A percentile compares a stretch with the other conserved stretches of the same genome.
Evolutionary conservation across 2,888 invertebrate genomes (phyloP).

Genomic region (Hirtodrosophila duncani): DNA sequence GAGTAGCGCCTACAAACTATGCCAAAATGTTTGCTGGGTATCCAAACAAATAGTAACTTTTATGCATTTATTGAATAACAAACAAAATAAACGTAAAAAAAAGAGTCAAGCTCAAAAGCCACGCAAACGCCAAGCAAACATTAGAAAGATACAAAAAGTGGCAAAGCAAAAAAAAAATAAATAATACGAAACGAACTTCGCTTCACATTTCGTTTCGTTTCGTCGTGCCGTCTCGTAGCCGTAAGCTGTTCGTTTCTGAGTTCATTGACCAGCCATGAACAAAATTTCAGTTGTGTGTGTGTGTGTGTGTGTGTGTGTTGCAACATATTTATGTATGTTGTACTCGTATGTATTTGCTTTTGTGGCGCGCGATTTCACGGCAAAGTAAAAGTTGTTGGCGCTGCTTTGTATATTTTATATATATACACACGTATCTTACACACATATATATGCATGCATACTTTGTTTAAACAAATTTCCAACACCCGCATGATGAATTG

Average conservation of each 20-base stretch:
- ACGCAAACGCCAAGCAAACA: too few relatives aligned
- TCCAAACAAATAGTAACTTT: too few relatives aligned
- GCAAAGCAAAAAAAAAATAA: neutral
- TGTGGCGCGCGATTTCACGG: constrained; percentile 61
- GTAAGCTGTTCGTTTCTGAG: too few relatives aligned
- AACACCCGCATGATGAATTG: constrained; percentile 65
- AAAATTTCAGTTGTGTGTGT: constrained; percentile 52
- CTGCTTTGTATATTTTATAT: neutral
- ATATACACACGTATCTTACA: constrained; percentile 4
- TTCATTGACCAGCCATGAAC: constrained; percentile 78
- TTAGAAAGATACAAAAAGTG: constrained; percentile 2
- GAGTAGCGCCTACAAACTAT: too few relatives aligned
- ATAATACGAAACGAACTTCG: constrained; percentile 11
- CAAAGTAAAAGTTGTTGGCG: constrained; percentile 67
- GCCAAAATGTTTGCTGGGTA: too few relatives aligned
- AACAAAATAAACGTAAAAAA: constrained; percentile 8
- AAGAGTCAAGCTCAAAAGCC: constrained; percentile 19
- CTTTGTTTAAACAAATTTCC: constrained; percentile 67
- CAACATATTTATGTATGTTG: constrained; percentile 11
- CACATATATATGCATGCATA: constrained; percentile 27
- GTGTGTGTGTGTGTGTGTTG: constrained; percentile 5
- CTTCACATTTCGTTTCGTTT: constrained; percentile 2
- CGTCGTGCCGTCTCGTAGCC: neutral
- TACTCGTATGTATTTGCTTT: constrained; percentile 40
- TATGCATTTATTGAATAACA: too few relatives aligned